Percentiles rank a stretch among this genome's conserved stretches.
phyloP scores from a whole-genome alignment of 92 coral and sea anemone species.

The Porites cylindrica region DNA sequence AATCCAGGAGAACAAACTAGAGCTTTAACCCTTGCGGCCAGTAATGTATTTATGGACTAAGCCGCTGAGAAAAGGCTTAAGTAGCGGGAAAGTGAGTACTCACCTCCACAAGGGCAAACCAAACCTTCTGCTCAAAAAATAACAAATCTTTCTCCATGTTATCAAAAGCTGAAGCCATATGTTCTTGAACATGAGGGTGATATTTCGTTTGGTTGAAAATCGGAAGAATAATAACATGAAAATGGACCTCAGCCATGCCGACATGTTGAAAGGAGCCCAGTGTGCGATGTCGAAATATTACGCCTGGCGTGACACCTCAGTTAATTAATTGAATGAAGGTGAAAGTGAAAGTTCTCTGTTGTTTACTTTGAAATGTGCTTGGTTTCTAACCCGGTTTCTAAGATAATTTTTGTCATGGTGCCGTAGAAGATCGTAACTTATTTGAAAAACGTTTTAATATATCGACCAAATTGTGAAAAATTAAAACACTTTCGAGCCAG shows the following conservation, averaged over 20 bases:
- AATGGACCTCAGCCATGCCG: conserved; percentile 21
- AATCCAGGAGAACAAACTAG: background rate
- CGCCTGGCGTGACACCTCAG: too few relatives aligned
- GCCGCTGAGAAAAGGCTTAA: background rate
- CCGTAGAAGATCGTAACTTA: too few relatives aligned
- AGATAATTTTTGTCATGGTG: too few relatives aligned
- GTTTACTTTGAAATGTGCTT: too few relatives aligned
- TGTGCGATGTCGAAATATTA: too few relatives aligned
- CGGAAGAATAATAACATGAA: conserved; percentile 5
- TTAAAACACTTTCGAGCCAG: too few relatives aligned
- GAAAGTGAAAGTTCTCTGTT: too few relatives aligned
- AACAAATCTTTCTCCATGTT: conserved; percentile 23
- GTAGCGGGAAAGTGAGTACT: background rate
- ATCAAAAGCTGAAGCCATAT: conserved; percentile 26
- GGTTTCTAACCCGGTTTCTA: too few relatives aligned
- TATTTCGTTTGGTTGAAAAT: conserved; percentile 27
- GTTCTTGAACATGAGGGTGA: conserved; percentile 11
- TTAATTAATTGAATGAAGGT: too few relatives aligned
- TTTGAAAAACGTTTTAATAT: too few relatives aligned
- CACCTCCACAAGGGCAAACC: conserved; percentile 33
- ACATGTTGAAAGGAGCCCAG: background rate
- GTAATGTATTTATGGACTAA: background rate
- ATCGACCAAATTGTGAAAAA: too few relatives aligned
- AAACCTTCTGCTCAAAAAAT: conserved; percentile 20
- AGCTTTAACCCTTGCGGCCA: background rate